These are phyloP conservation scores for Trachurus trachurus DNA, from an alignment of 2,797 vertebrate species.

Conservation along the genomic window DNA sequence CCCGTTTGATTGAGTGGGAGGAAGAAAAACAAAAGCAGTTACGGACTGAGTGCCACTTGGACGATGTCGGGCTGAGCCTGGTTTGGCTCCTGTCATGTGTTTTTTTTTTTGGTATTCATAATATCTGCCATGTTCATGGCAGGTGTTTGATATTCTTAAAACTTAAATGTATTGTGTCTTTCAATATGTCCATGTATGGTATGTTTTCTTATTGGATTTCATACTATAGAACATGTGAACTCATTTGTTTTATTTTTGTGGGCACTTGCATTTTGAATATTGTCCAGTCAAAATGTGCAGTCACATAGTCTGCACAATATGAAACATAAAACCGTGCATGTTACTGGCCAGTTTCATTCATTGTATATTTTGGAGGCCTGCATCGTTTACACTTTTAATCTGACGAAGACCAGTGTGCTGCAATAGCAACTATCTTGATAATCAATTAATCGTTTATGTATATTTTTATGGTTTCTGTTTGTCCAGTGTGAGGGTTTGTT, in stretches of 20 bases:
- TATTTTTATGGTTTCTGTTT: background rate
- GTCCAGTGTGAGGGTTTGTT: background rate
- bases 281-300: background rate
- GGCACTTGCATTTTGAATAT: background rate
- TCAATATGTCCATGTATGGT: background rate
- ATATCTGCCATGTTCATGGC: background rate
- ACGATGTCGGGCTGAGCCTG: slow-evolving; percentile 8
- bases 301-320: slow-evolving; percentile 22
- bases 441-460: background rate
- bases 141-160: slow-evolving; percentile 14
- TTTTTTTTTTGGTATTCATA: slow-evolving; percentile 23
- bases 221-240: background rate
- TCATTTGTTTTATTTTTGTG: slow-evolving; percentile 10
- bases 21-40: slow-evolving; percentile 44
- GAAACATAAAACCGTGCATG: background rate
- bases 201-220: background rate
- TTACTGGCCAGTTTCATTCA: slow-evolving; percentile 27
- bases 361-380: slow-evolving; percentile 5
- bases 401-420: slow-evolving; percentile 10
- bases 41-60: slow-evolving; percentile 26
- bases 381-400: slow-evolving; percentile 11
- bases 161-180: slow-evolving; percentile 5
- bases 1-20: slow-evolving; percentile 59
- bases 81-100: slow-evolving; percentile 19
- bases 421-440: background rate